A percentile compares a stretch with the other conserved stretches of the same genome.
Conservation (phyloP, 2,888 invertebrate genomes). For the Xestia rhomboidea region DNA sequence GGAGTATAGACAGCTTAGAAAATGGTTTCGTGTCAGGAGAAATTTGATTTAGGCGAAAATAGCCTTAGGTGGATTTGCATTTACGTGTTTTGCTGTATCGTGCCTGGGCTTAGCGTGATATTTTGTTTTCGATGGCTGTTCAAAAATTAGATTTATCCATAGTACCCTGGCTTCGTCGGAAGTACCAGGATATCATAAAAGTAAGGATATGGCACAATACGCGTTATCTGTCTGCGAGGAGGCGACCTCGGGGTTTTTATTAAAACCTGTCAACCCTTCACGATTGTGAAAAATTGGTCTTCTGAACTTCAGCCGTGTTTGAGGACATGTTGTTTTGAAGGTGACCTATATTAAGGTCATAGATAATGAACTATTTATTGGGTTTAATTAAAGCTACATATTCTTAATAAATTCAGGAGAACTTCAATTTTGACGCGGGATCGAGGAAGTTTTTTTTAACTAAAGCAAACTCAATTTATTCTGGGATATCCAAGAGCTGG, state of each 20-base stretch:
- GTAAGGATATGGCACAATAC: background rate
- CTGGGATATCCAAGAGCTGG: background rate
- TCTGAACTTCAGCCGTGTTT: background rate
- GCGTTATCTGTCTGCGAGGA: background rate
- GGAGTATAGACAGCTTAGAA: background rate
- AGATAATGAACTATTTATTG: background rate
- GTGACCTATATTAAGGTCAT: background rate
- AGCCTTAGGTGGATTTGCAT: background rate
- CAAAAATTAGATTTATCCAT: background rate
- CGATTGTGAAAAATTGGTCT: constrained; percentile 11
- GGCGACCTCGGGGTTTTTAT: background rate
- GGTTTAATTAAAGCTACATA: background rate
- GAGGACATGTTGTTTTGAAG: background rate
- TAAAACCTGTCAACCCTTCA: background rate
- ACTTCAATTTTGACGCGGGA: background rate
- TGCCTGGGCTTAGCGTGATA: too few relatives aligned
- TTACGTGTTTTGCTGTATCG: background rate
- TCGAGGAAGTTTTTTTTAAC: background rate
- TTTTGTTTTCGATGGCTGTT: background rate
- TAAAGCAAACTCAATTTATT: background rate
- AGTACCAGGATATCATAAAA: constrained; percentile 14
- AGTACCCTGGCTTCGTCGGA: background rate
- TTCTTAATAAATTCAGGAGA: background rate
- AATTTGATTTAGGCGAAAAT: background rate
- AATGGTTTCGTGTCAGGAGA: background rate